Evolutionary conservation across 1,140 invertebrate species (phyloP).

Genomic region (Antheraea mylitta): DNA sequence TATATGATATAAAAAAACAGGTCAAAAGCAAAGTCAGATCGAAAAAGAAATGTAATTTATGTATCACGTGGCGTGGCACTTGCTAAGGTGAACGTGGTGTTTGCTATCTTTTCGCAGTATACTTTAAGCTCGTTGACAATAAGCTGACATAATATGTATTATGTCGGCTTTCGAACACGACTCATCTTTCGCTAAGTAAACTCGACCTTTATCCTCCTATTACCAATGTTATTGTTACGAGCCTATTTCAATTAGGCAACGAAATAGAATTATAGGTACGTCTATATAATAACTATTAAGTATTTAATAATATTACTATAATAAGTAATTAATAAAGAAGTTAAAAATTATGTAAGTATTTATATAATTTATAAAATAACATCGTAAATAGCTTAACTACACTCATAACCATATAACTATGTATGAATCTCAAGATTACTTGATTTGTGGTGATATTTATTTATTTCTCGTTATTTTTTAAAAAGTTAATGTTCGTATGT

Average conservation of each 20-base stretch:
- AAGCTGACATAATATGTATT: not conserved
- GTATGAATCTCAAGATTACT: not conserved
- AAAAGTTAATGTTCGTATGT: not conserved
- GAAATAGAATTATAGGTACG: not conserved
- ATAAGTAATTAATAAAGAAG: no score
- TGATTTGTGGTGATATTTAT: not conserved
- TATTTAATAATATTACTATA: not conserved
- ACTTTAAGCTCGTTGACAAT: not conserved
- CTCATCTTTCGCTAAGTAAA: not conserved
- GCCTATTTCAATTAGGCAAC: not conserved
- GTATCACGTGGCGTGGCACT: not conserved
- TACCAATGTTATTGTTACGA: not conserved
- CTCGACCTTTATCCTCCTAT: not conserved
- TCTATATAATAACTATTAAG: not conserved
- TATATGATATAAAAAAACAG: no score
- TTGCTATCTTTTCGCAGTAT: not conserved
- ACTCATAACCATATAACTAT: not conserved
- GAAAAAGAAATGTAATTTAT: no score
- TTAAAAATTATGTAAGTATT: not conserved
- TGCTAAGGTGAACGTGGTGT: not conserved
- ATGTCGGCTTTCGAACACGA: not conserved
- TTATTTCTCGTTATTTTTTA: not conserved
- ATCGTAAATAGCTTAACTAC: not conserved
- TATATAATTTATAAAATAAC: not conserved
- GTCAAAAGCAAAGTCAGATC: no score